These are phyloP conservation scores for Cyphomyrmex costatus DNA, from an alignment of 1,140 invertebrate genomes.

Conservation along the genomic window DNA sequence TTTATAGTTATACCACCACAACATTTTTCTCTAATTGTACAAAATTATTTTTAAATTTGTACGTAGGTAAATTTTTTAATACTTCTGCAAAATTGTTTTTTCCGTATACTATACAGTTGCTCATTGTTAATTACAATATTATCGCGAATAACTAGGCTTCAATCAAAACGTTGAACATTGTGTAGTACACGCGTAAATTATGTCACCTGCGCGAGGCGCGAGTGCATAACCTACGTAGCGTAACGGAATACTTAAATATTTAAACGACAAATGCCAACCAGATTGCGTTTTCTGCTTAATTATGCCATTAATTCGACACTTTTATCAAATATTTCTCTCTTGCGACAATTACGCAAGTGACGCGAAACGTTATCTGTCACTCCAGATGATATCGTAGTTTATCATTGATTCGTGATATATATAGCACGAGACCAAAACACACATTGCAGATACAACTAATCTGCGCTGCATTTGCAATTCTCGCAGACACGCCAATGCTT, in stretches of 20 bases:
- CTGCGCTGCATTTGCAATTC: constrained; percentile 35
- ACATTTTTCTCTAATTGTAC: too few relatives aligned
- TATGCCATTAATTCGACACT: constrained; percentile 54
- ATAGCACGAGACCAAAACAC: background rate
- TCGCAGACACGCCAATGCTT: constrained; percentile 5
- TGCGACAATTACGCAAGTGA: constrained; percentile 17
- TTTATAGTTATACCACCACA: too few relatives aligned
- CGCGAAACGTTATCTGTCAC: constrained; percentile 6
- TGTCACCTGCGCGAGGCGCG: background rate
- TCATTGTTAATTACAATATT: constrained; percentile 28
- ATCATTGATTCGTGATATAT: background rate
- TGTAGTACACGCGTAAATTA: background rate
- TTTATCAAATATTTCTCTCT: constrained; percentile 60
- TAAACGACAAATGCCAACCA: constrained; percentile 35
- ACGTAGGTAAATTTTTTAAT: too few relatives aligned
- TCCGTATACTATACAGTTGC: too few relatives aligned
- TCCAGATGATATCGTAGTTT: background rate
- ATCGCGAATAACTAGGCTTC: constrained; percentile 9
- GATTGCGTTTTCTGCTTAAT: constrained; percentile 56
- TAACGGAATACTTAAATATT: constrained; percentile 71
- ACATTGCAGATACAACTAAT: constrained; percentile 22
- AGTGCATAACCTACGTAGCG: background rate
- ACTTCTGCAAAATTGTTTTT: too few relatives aligned
- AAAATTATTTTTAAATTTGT: too few relatives aligned
- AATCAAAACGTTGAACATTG: constrained; percentile 17